These are phyloP conservation scores for Drosophila subpulchrella DNA, from an alignment of 1,140 invertebrate species.

Conservation along the genomic window DNA sequence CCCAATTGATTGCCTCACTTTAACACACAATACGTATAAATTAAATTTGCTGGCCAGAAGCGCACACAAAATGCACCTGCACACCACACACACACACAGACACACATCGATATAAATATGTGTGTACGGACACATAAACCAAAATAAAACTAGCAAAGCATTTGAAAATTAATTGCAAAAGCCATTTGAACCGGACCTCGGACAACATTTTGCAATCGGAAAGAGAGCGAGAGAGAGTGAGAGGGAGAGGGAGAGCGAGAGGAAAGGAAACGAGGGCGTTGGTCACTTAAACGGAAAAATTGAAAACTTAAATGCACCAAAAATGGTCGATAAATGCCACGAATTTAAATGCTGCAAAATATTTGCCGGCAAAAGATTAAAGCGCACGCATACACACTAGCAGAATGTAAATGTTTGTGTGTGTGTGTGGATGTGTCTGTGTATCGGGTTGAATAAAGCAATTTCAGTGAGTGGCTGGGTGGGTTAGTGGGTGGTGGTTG, in stretches of 20 bases:
- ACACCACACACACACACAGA: no score
- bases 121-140: background rate
- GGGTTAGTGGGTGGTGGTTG: slow-evolving; percentile 27
- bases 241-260: background rate
- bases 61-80: slow-evolving; percentile 21
- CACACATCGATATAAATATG: no score
- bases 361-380: slow-evolving; percentile 72
- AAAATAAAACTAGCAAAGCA: slow-evolving; percentile 15
- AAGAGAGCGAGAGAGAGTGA: background rate
- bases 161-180: slow-evolving; percentile 48
- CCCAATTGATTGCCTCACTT: slow-evolving; percentile 24
- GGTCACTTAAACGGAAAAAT: slow-evolving; percentile 53
- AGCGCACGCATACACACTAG: slow-evolving; percentile 40
- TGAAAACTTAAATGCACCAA: slow-evolving; percentile 65
- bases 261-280: slow-evolving; percentile 16
- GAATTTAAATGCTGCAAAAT: slow-evolving; percentile 73
- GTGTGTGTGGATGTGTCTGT: background rate
- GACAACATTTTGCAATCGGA: slow-evolving; percentile 43
- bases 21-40: slow-evolving; percentile 23
- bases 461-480: slow-evolving; percentile 59
- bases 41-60: slow-evolving; percentile 5
- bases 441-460: slow-evolving; percentile 53
- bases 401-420: slow-evolving; percentile 11
- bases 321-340: slow-evolving; percentile 33
- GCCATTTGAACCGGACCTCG: slow-evolving; percentile 47